Evolutionary conservation across 2,888 invertebrate species (phyloP), one percentile per base, ranked within the genome.

Genomic region (Hypolimnas misippus): DNA sequence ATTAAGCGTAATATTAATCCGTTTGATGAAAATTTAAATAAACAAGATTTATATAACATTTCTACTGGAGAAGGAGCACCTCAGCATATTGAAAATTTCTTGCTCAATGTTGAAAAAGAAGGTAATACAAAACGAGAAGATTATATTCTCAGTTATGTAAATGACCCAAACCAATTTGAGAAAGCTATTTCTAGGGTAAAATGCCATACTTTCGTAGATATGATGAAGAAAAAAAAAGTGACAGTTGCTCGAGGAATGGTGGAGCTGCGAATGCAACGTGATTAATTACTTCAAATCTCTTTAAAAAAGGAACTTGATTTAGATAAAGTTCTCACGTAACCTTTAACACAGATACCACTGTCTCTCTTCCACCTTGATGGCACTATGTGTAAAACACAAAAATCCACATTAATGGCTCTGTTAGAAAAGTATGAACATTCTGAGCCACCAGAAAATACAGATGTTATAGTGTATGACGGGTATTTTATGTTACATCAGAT

Each of bases 1-100:
- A 25, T 25, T 25, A 25, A 25, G 25, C 25, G 62, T 29, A 29
- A 29, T 14, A 50, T 50, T 16, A 25, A 50, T 21, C 29, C 25
- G 31, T 50, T 25, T 25, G 46, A 17, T 46, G 46, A 46, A 21
- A 19, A 12, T 46, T 46, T 19, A 17, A 21, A 19, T 46, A 19
- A 46, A 46, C 35, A 10, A 10, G 2, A 12, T 35, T 35, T 12
- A 12, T 35, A 35, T 35, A 35, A 35, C 35, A 35, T 35, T 6
- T 35, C 12, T 10, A 35, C 35, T 35, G 35, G 35, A 10, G 35
- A 35, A 12, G 10, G 12, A 10, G 35, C 35, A 12, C 10, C 12
- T 12, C 35, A 3, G 12, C 12, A 35, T 12, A 12, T 35, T 35
- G 35, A 10, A 35, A 2, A 35, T 35, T 35, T 35, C n/a, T 5